Percentiles rank a stretch among this genome's conserved stretches.
Conservation (phyloP, 2,797 vertebrate genomes). For the Lophius americanus region DNA sequence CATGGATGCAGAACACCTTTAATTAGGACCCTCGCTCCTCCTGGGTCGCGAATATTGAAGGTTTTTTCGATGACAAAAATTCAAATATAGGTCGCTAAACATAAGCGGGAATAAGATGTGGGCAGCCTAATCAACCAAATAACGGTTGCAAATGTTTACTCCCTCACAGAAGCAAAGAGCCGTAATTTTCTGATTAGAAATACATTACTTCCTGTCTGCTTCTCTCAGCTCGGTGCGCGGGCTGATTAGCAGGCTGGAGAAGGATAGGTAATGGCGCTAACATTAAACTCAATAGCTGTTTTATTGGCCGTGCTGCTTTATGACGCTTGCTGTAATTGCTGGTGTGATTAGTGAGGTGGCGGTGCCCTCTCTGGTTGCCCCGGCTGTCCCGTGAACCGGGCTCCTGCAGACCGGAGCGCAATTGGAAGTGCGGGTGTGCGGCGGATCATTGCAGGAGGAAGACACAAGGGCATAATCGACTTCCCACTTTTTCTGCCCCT, state of each 20-base stretch:
- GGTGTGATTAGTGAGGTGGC: constrained; percentile 81
- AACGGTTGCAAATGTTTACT: constrained; percentile 75
- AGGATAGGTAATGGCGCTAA: constrained; percentile 65
- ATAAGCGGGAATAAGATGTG: constrained; percentile 17
- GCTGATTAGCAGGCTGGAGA: constrained; percentile 71
- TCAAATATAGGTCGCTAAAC: no score
- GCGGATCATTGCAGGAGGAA: constrained; percentile 53
- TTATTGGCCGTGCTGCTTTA: constrained; percentile 76
- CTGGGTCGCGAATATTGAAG: no score
- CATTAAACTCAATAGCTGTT: constrained; percentile 72
- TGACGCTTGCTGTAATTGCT: constrained; percentile 78
- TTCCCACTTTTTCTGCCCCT: constrained; percentile 68
- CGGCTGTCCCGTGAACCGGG: constrained; percentile 64
- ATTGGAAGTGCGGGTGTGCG: constrained; percentile 50
- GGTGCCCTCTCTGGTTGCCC: constrained; percentile 58
- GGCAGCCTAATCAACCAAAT: constrained; percentile 65
- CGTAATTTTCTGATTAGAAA: constrained; percentile 71
- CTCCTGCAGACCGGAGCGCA: constrained; percentile 33
- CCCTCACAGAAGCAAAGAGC: constrained; percentile 57
- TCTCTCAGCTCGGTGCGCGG: constrained; percentile 46
- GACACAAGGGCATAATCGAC: constrained; percentile 74
- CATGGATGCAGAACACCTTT: no score
- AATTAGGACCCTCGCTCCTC: no score
- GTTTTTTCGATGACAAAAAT: no score
- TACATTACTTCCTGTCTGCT: constrained; percentile 63